These are phyloP conservation scores for Cynocephalus volans DNA, from an alignment of 2,113 vertebrate genomes.

Conservation along the genomic window DNA sequence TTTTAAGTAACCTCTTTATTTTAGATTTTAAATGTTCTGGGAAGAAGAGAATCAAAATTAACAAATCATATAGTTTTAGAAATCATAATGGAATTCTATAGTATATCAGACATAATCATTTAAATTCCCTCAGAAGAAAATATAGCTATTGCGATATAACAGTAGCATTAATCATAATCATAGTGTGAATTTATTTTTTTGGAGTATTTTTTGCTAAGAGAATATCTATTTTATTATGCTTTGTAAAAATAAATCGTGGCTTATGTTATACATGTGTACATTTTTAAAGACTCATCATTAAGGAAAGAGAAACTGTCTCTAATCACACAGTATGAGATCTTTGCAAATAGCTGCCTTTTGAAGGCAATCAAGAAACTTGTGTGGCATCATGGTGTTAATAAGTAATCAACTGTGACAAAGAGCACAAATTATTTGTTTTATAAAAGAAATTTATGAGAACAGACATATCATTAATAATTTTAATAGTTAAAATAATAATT, in stretches of 20 bases:
- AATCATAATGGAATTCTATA: not conserved
- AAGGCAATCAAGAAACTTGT: constrained; percentile 31
- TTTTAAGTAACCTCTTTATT: not conserved
- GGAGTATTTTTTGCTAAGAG: not conserved
- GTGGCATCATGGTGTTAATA: not conserved
- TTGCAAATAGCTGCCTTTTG: constrained; percentile 58
- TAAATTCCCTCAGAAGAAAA: not conserved
- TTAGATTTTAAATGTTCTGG: not conserved
- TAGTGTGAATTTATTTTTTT: not conserved
- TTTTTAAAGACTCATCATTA: constrained; percentile 40
- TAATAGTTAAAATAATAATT: constrained; percentile 63
- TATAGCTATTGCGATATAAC: not conserved
- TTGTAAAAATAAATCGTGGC: not conserved
- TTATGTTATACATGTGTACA: not conserved
- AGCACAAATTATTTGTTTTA: constrained; percentile 57
- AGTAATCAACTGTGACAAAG: constrained; percentile 48
- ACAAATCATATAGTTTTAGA: not conserved
- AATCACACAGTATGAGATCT: not conserved
- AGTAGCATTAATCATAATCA: not conserved
- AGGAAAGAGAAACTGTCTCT: not conserved
- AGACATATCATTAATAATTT: constrained; percentile 10
- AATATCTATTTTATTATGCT: not conserved
- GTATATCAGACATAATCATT: not conserved
- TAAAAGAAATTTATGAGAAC: constrained; percentile 33
- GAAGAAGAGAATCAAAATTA: not conserved